Evolutionary conservation across 2,797 vertebrate genomes (phyloP).

Genomic region (Gobionotothen gibberifrons): DNA sequence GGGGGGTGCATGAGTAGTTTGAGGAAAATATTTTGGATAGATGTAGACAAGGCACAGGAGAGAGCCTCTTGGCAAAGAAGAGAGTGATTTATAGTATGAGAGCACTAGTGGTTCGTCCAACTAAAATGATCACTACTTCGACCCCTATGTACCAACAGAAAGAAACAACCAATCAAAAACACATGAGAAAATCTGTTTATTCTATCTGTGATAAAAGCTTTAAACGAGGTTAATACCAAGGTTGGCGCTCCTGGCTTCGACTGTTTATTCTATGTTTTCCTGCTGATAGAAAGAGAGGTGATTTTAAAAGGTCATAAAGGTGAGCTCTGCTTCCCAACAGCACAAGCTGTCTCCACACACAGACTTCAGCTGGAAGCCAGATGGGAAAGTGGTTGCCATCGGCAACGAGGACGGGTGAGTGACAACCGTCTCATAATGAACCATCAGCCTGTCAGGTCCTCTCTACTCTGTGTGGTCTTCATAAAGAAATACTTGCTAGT

Average conservation of each 20-base stretch:
- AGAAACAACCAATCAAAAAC: too few species aligned
- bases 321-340: conserved; percentile 75
- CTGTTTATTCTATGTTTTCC: background rate
- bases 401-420: conserved; percentile 98
- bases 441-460: background rate
- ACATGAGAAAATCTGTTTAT: too few species aligned
- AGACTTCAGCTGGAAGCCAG: conserved; percentile 96
- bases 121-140: too few species aligned
- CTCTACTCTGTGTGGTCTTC: background rate
- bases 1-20: too few species aligned
- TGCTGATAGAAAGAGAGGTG: conserved; percentile 19
- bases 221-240: background rate
- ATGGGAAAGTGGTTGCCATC: conserved; percentile 91
- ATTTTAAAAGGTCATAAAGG: conserved; percentile 32
- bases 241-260: too few species aligned
- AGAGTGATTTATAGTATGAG: too few species aligned
- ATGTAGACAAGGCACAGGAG: too few species aligned
- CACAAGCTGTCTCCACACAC: conserved; percentile 94
- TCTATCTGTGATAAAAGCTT: too few species aligned
- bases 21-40: too few species aligned
- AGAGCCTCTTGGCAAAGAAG: too few species aligned
- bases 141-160: too few species aligned
- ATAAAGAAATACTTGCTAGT: background rate
- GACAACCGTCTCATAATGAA: background rate
- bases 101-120: too few species aligned